These are phyloP conservation scores for Eristalinus aeneus DNA, from an alignment of 2,888 invertebrate species.

Conservation along the genomic window DNA sequence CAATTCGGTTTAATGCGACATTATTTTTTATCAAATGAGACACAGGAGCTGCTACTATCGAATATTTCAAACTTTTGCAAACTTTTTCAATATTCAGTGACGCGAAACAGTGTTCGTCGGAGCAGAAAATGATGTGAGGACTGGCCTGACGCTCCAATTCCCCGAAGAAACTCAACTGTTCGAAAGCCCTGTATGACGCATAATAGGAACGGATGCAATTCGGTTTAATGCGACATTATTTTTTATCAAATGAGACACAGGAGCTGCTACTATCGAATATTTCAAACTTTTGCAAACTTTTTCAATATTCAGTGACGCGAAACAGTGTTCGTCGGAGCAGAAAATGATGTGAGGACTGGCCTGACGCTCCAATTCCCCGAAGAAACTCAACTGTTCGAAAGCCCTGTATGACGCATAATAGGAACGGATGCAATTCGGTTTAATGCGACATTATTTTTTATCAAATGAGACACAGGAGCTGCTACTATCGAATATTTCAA, in stretches of 20 bases:
- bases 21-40: too few relatives aligned
- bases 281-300: constrained; percentile 47
- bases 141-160: neutral
- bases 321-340: constrained; percentile 8
- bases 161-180: neutral
- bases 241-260: too few relatives aligned
- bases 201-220: neutral
- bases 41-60: too few relatives aligned
- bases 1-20: too few relatives aligned
- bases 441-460: too few relatives aligned
- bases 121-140: constrained; percentile 41
- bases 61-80: constrained; percentile 53
- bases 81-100: constrained; percentile 24
- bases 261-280: too few relatives aligned
- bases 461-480: too few relatives aligned
- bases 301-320: constrained; percentile 18
- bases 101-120: constrained; percentile 15
- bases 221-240: too few relatives aligned
- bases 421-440: too few relatives aligned
- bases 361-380: neutral
- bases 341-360: constrained; percentile 39
- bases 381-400: neutral
- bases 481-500: too few relatives aligned
- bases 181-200: neutral
- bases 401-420: neutral